A percentile compares a stretch with the other conserved stretches of the same genome.
These are phyloP conservation scores for Calameuta idolon DNA, from an alignment of 2,888 invertebrate species.

Conservation along the genomic window DNA sequence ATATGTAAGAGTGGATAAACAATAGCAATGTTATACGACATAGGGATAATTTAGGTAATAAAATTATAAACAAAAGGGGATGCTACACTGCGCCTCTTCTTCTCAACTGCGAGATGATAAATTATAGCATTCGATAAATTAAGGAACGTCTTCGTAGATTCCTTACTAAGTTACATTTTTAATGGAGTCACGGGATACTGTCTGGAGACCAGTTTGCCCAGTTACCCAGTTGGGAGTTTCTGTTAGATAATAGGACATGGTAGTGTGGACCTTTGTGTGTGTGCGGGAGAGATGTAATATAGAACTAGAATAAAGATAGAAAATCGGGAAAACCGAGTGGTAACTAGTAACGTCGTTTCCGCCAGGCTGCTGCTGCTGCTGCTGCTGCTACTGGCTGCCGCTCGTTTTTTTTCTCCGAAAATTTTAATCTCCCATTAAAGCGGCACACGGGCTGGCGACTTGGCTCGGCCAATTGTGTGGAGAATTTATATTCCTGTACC, in stretches of 20 bases:
- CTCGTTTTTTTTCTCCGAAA: slow-evolving; percentile 34
- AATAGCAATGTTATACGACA: background rate
- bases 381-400: slow-evolving; percentile 25
- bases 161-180: background rate
- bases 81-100: background rate
- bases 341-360: background rate
- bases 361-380: background rate
- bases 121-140: background rate
- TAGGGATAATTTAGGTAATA: background rate
- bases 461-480: slow-evolving; percentile 41
- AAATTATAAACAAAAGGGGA: background rate
- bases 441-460: slow-evolving; percentile 20
- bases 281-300: background rate
- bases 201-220: background rate
- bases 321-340: slow-evolving; percentile 6
- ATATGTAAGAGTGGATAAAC: background rate
- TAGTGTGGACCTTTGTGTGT: background rate
- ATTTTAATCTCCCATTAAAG: slow-evolving; percentile 30
- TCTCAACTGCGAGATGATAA: background rate
- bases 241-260: background rate
- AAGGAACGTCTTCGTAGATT: background rate
- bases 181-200: background rate
- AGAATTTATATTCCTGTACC: slow-evolving; percentile 46
- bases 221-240: background rate
- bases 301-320: slow-evolving; percentile 5